Conservation (phyloP, 2,797 vertebrate genomes). For the Hirundo rustica region DNA sequence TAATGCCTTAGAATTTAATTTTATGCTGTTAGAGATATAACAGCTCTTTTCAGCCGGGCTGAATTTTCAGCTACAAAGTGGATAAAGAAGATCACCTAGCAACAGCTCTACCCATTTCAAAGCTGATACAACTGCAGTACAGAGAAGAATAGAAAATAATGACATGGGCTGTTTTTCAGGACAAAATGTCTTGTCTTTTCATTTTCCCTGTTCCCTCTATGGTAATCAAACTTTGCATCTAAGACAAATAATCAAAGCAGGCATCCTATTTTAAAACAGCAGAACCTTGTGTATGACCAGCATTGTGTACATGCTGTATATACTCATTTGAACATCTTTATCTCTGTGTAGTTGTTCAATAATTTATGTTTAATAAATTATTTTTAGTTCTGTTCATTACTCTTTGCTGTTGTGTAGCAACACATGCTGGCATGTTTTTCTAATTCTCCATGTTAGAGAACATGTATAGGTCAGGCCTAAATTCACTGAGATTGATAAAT, state of each 20-base stretch:
- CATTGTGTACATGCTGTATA: background rate
- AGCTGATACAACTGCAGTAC: background rate
- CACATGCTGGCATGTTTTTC: background rate
- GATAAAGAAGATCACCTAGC: conserved; percentile 18
- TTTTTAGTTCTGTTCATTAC: background rate
- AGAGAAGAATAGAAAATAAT: conserved; percentile 13
- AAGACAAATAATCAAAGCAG: background rate
- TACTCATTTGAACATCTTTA: background rate
- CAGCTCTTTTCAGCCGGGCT: background rate
- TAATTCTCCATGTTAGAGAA: background rate
- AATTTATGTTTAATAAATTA: background rate
- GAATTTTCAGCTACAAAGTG: background rate
- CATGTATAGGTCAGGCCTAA: background rate
- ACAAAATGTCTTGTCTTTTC: background rate
- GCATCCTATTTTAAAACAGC: background rate
- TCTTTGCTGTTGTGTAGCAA: background rate
- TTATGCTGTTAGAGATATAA: background rate
- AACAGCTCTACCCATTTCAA: background rate
- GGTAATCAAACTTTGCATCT: background rate
- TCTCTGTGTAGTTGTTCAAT: background rate
- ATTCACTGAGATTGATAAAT: accelerated
- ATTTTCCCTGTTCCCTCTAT: background rate
- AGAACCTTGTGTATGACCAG: background rate
- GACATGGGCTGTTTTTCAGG: background rate
- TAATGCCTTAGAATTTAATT: background rate